These are phyloP conservation scores for Opisthocomus hoazin DNA, from an alignment of 2,113 vertebrate genomes.

Conservation along the genomic window DNA sequence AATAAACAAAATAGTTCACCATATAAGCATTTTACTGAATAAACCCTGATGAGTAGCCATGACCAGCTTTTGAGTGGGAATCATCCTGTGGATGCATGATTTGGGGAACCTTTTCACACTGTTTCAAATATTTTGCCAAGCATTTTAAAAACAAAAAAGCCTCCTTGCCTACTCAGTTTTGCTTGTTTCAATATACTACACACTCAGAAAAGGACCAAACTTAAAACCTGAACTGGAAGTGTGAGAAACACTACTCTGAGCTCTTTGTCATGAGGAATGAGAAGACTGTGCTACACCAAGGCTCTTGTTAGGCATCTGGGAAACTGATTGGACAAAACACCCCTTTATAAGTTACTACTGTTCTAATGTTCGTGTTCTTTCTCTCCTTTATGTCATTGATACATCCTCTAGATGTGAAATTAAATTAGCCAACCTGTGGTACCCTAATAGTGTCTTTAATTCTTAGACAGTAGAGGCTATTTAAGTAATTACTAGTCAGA, in stretches of 20 bases:
- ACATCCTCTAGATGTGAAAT: neutral
- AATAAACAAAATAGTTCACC: neutral
- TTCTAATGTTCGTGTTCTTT: neutral
- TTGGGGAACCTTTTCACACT: neutral
- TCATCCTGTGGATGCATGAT: rapidly evolving
- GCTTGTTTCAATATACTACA: neutral
- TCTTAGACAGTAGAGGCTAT: neutral
- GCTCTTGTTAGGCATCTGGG: neutral
- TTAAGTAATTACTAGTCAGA: neutral
- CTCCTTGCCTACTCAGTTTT: neutral
- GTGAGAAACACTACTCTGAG: neutral
- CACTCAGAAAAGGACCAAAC: neutral
- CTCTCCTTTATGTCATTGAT: neutral
- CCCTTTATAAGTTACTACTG: neutral
- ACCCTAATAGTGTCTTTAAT: neutral
- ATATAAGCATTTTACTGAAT: neutral
- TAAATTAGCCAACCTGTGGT: neutral
- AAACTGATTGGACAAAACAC: neutral
- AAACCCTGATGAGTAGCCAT: neutral
- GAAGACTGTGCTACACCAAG: neutral
- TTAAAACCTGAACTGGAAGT: neutral
- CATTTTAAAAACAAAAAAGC: neutral
- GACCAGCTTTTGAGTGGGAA: neutral
- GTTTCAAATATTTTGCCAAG: neutral
- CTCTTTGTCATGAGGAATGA: neutral